Base-by-base conservation (phyloP, 2,797 vertebrate species). In the Clarias fuscus region DNA sequence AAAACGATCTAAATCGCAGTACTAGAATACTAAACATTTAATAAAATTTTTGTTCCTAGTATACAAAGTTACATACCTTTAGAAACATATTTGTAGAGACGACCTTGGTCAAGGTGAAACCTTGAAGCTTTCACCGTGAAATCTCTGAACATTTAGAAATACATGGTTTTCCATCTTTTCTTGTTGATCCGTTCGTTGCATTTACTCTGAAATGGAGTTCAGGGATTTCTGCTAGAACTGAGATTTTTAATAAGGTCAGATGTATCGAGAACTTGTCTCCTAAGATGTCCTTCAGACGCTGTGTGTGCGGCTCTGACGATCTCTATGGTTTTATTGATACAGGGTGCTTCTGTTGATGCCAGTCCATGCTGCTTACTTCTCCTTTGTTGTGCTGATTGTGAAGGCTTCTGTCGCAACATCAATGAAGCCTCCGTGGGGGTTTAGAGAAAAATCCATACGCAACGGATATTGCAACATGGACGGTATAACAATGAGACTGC, bases 251-350 rank as follows among this genome's bases (percentile, higher is more conserved):
- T 61, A 84, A 59, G 48, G 82, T 84, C 48, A 78, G 27, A 27
- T 68, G 48, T 67, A 53, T 78, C 2, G 11, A 75, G 18, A 78
- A 43, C 68, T 68, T 78, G 43, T 78, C 75, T 85, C 18, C 56
- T 70, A 75, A 76, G 59, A 84, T 78, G 43, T 56, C 75, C 64
- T 85, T 85, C 43, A 68, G 10, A 62, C 59, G 24, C 71, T 48
- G 48, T 43, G 6, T 78, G 11, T 78, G 11, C n/a, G n/a, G 24
- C 33, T 68, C 24, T 59, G 67, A 80, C 62, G 22, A 33, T 24
- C 37, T 85, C 37, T n/a, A 11, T 70, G 20, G 67, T 43, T 83
- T 72, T 83, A 83, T 71, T 58, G 75, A 67, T 59, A 59, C 7
- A 37, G 3, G 40, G 17, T 27, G 84, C 65, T 65, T 68, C 48